A percentile compares a stretch with the other conserved stretches of the same genome.
Conservation (phyloP, 2,797 vertebrate species). For the Ambastaia sidthimunki region DNA sequence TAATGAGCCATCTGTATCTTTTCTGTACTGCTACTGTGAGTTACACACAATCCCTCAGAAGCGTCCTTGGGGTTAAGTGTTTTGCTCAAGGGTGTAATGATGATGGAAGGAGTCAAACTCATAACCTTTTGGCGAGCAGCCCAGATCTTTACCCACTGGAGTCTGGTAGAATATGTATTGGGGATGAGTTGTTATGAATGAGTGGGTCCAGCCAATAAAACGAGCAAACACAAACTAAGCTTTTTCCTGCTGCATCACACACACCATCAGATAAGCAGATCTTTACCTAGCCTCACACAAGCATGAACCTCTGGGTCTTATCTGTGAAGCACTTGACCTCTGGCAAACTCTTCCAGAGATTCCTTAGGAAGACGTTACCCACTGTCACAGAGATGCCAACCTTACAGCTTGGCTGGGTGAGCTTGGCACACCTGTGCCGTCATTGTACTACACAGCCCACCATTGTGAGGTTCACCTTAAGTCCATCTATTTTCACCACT, state of each 20-base stretch:
- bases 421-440: slow-evolving; percentile 38
- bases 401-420: slow-evolving; percentile 24
- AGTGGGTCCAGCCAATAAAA: background rate
- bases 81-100: too few relatives aligned
- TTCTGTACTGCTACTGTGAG: too few relatives aligned
- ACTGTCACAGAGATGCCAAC: slow-evolving; percentile 55
- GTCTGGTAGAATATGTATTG: background rate
- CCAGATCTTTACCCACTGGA: too few relatives aligned
- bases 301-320: background rate
- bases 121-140: too few relatives aligned
- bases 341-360: slow-evolving; percentile 48
- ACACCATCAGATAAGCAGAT: background rate
- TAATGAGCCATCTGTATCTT: too few relatives aligned
- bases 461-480: slow-evolving; percentile 56
- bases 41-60: too few relatives aligned
- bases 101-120: too few relatives aligned
- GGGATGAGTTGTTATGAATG: background rate
- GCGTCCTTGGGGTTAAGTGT: too few relatives aligned
- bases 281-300: background rate
- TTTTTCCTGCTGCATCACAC: background rate
- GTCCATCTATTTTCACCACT: slow-evolving; percentile 53
- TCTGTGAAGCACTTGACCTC: slow-evolving; percentile 34
- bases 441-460: slow-evolving; percentile 38
- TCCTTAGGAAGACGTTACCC: slow-evolving; percentile 57
- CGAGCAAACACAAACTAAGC: background rate